Evolutionary conservation across 2,888 invertebrate genomes (phyloP).

Genomic region (Vesta saturnalis): DNA sequence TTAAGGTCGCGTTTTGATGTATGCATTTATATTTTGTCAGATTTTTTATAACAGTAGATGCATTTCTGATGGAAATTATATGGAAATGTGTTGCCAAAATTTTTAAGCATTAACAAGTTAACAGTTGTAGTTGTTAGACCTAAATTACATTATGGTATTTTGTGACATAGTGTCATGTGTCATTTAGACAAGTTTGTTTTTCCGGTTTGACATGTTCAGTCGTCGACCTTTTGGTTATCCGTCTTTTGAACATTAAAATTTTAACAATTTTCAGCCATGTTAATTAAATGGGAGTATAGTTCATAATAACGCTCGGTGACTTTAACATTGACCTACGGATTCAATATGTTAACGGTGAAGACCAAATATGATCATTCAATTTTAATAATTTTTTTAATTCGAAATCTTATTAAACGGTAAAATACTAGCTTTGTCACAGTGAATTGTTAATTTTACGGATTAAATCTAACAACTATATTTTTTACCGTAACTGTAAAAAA

Average conservation of each 20-base stretch:
- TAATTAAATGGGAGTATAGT: too few relatives aligned
- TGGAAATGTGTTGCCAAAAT: constrained; percentile 5
- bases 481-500: background rate
- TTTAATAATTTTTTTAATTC: background rate
- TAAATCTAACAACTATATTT: background rate
- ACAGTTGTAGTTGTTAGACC: constrained; percentile 9
- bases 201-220: constrained; percentile 26
- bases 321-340: too few relatives aligned
- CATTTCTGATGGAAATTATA: background rate
- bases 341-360: constrained; percentile 1
- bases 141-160: constrained; percentile 9
- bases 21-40: too few relatives aligned
- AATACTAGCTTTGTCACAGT: background rate
- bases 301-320: too few relatives aligned
- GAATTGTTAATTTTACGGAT: constrained; percentile 1
- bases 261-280: background rate
- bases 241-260: constrained; percentile 11
- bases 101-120: background rate
- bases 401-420: background rate
- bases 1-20: background rate
- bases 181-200: constrained; percentile 4
- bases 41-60: background rate
- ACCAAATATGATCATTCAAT: too few relatives aligned
- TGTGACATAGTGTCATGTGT: constrained; percentile 1
- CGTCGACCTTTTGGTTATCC: constrained; percentile 18